Evolutionary conservation across 2,888 invertebrate genomes (phyloP), one percentile per base, ranked within the genome.

Genomic region (Nomada goodeniana): DNA sequence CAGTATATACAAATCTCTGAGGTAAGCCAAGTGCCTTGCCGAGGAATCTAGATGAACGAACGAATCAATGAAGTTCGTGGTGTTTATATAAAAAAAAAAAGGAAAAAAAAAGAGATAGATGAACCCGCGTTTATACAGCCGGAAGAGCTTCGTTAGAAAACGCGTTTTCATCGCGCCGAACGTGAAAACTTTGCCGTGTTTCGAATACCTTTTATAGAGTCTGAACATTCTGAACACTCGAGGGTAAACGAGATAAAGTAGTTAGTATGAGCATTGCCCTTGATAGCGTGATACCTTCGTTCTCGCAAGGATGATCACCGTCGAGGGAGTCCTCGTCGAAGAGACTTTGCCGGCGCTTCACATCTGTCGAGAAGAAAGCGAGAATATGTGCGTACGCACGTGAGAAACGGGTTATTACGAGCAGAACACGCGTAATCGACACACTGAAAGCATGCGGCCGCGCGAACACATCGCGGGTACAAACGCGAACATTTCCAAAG

Each of bases 291-390:
- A 89, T 93, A 93, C 93, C 93, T 93, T 93, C 92, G 87, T 91
- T 90, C 85, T 93, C 93, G 89, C 90, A 89, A 85, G 91, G 91
- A 89, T 91, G 91, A 90, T 93, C 93, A 84, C 93, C 93, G 85
- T 93, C 93, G 87, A 93, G 92, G 87, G 93, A 93, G 89, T 93
- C 93, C 89, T 92, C 93, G 83, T 93, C 93, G 91, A 92, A 93
- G 89, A 93, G 89, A 89, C 90, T 91, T 88, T 88, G 90, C 88
- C 93, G 93, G 89, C 92, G 93, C 91, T 92, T 93, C 90, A 92
- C 90, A 93, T 93, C 93, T 93, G 92, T 87, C 89, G 90, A 92
- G 87, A 92, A 93, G 85, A 90, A 92, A 92, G 90, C 82, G 90
- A 89, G 89, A 88, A 87, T 70, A 87, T 90, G 83, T 89, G 83